Base-by-base conservation (phyloP, 2,888 invertebrate genomes). In the Camptogramma bilineatum region DNA sequence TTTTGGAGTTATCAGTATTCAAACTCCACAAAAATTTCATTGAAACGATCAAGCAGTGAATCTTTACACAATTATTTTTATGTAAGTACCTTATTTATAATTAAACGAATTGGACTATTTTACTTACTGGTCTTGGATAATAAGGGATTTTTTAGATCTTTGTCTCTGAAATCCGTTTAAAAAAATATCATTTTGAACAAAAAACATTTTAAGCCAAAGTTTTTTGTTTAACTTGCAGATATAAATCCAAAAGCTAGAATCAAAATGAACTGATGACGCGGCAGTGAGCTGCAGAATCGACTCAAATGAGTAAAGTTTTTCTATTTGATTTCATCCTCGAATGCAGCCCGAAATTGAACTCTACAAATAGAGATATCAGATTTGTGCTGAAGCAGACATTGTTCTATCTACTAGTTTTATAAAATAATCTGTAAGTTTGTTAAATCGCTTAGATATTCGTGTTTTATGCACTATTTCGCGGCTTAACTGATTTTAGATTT, bases 261-360 rank as follows among this genome's bases (percentile, higher is more conserved):
- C 24, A 28, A 28, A 51, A 51, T n/a, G 31, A 52, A 56, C 55
- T 55, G 59, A 53, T 60, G 59, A 55, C 52, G 46, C 57, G 52
- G 42, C 60, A 61, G 39, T 34, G 50, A 56, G 52, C 56, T 50
- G 53, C 57, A 44, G 52, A 61, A 57, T 54, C 42, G 31, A 39
- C 44, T 56, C 56, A 42, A 59, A 55, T 50, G 61, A 48, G 56
- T 42, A 47, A 55, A 56, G 57, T 65, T 61, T 57, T 60, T 56
- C 60, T 53, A 57, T 65, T 64, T 55, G 52, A 56, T 64, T 61
- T 57, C 46, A 50, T 52, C 44, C 53, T 57, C 48, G 53, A 61
- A 57, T 50, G 55, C 39, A 47, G 64, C 56, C 57, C 61, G 28
- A 62, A 66, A 61, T 61, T 44, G 57, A 65, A 53, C 65, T 65